phyloP scores from a whole-genome alignment of 2,888 invertebrate species.

The Acronicta aceris region DNA sequence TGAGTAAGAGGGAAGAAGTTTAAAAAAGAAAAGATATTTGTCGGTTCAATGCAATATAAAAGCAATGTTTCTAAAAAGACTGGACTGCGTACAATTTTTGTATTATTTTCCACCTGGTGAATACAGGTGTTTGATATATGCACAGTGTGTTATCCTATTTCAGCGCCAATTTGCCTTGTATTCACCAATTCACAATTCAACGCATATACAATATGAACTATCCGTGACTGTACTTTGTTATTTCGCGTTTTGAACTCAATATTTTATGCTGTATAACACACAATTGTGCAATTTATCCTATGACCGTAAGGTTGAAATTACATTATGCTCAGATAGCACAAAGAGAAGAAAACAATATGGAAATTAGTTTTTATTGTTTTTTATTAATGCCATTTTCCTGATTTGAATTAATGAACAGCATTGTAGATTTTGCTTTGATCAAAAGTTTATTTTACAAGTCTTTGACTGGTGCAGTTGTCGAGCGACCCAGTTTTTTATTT shows the following conservation, averaged over 20 bases:
- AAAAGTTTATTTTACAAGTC: not conserved
- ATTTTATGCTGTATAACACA: constrained; percentile 1
- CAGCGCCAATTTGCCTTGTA: constrained; percentile 40
- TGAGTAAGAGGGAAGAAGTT: no score
- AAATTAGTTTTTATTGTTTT: constrained; percentile 54
- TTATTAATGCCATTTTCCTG: constrained; percentile 50
- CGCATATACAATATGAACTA: constrained; percentile 40
- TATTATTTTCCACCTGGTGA: constrained; percentile 1
- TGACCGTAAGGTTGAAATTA: not conserved
- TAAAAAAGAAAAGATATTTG: not conserved
- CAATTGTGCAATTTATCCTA: constrained; percentile 4
- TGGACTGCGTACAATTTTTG: constrained; percentile 1
- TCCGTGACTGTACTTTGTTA: constrained; percentile 49
- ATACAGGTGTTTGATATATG: constrained; percentile 29
- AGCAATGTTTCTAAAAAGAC: not conserved
- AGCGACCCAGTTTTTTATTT: no score
- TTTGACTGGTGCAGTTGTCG: no score
- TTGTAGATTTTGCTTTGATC: constrained; percentile 1
- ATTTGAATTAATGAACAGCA: constrained; percentile 42
- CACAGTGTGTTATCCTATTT: constrained; percentile 27
- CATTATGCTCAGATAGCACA: constrained; percentile 6
- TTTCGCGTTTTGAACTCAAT: constrained; percentile 36
- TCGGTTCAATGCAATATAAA: no score
- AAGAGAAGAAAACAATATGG: constrained; percentile 41
- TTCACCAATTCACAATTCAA: constrained; percentile 54